Conservation (phyloP, 2,888 invertebrate genomes). For the Erebia epiphron region DNA sequence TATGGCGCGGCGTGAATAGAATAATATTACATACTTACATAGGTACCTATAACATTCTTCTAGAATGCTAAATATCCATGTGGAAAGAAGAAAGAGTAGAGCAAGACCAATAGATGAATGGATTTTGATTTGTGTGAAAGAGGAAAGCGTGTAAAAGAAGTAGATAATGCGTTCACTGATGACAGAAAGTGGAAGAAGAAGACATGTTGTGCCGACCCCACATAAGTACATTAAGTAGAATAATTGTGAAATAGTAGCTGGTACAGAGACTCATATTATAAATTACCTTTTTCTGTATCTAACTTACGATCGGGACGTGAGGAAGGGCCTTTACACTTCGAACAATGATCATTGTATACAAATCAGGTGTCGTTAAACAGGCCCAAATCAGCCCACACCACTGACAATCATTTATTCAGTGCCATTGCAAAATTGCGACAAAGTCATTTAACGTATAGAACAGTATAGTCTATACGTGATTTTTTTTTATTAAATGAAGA, state of each 20-base stretch:
- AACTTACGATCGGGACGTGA: slow-evolving; percentile 18
- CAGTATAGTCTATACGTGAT: slow-evolving; percentile 26
- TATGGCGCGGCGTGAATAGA: too few species aligned
- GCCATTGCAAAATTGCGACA: slow-evolving; percentile 33
- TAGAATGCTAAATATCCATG: too few species aligned
- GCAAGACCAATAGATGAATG: too few species aligned
- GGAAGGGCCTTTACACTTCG: slow-evolving; percentile 32
- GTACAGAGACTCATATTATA: neutral
- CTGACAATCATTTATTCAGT: slow-evolving; percentile 34
- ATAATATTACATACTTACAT: too few species aligned
- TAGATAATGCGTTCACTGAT: too few species aligned
- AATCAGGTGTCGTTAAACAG: slow-evolving; percentile 64
- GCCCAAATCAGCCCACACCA: slow-evolving; percentile 55
- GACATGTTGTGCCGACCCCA: too few species aligned
- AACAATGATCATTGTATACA: slow-evolving; percentile 82
- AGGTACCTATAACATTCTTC: too few species aligned
- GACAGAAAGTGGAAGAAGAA: too few species aligned
- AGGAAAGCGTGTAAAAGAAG: too few species aligned
- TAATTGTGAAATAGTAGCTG: neutral
- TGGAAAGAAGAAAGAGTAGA: too few species aligned
- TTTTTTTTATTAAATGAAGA: slow-evolving; percentile 13
- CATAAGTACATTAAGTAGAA: too few species aligned
- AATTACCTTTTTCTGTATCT: neutral
- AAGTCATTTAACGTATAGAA: slow-evolving; percentile 28
- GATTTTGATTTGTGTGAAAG: too few species aligned